phyloP scores from a whole-genome alignment of 2,888 invertebrate species.

The Oscheius sp. region DNA sequence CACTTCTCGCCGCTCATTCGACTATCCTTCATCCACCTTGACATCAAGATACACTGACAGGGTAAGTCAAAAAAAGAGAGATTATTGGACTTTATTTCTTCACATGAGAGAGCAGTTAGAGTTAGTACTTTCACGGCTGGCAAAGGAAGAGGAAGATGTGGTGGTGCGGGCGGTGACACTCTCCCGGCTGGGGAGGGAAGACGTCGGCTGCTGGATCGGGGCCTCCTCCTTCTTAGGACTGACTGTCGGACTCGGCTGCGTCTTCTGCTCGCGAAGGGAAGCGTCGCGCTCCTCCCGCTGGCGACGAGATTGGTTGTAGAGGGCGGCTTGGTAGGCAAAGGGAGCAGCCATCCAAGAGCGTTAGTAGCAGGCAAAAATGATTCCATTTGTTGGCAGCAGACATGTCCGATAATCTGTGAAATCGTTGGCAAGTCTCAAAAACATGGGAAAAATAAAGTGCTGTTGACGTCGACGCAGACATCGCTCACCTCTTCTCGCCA shows the following conservation, averaged over 20 bases:
- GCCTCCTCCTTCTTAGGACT: not conserved
- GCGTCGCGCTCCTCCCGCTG: not conserved
- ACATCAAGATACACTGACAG: too few species aligned
- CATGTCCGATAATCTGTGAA: too few species aligned
- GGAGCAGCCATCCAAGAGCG: not conserved
- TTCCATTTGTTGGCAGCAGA: too few species aligned
- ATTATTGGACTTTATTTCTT: not conserved
- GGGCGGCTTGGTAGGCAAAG: slow-evolving; percentile 1
- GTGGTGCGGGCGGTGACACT: too few species aligned
- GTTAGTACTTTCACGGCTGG: too few species aligned
- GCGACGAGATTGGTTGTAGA: not conserved
- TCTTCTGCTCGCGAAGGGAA: not conserved
- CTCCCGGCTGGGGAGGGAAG: not conserved
- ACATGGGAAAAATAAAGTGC: too few species aligned
- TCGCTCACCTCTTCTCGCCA: too few species aligned
- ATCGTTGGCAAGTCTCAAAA: too few species aligned
- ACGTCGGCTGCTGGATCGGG: not conserved
- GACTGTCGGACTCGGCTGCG: not conserved
- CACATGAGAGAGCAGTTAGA: slow-evolving; percentile 3
- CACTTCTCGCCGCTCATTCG: slow-evolving; percentile 5
- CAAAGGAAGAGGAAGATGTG: too few species aligned
- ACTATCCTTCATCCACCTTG: not conserved
- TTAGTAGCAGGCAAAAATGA: not conserved
- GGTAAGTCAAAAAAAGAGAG: too few species aligned
- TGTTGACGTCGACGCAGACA: too few species aligned